Conservation (phyloP, 2,888 invertebrate genomes). For the Mesopsocus fuscifrons region DNA sequence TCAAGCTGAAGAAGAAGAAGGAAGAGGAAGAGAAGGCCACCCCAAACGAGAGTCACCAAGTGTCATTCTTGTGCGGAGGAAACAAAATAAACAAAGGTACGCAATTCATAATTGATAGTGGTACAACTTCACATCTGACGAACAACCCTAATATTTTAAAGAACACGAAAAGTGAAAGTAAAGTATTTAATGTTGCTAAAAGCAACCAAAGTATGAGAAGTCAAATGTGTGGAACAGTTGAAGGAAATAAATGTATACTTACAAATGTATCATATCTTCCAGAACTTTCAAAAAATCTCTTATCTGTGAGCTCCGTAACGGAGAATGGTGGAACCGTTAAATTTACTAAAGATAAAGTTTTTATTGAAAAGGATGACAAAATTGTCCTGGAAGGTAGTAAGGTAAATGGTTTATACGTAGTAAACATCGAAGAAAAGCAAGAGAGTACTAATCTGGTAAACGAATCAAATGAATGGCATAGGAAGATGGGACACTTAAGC, state of each 20-base stretch:
- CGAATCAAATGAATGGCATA: not conserved
- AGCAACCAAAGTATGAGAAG: too few relatives aligned
- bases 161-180: not conserved
- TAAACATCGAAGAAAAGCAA: not conserved
- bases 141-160: not conserved
- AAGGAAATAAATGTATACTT: not conserved
- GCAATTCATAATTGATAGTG: constrained; percentile 1
- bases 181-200: too few relatives aligned
- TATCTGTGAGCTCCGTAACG: not conserved
- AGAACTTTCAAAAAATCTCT: not conserved
- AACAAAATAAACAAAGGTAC: too few relatives aligned
- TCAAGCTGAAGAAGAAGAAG: too few relatives aligned
- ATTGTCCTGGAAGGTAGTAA: not conserved
- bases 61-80: too few relatives aligned
- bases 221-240: too few relatives aligned
- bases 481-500: not conserved
- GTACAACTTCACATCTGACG: not conserved
- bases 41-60: too few relatives aligned
- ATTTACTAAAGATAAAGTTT: not conserved
- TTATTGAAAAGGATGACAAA: not conserved
- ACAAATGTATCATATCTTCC: not conserved
- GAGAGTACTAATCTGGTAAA: not conserved
- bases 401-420: not conserved
- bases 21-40: too few relatives aligned
- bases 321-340: not conserved